These are phyloP conservation scores for Chalcosyrphus nemorum DNA, from an alignment of 2,888 invertebrate species.

Conservation along the genomic window DNA sequence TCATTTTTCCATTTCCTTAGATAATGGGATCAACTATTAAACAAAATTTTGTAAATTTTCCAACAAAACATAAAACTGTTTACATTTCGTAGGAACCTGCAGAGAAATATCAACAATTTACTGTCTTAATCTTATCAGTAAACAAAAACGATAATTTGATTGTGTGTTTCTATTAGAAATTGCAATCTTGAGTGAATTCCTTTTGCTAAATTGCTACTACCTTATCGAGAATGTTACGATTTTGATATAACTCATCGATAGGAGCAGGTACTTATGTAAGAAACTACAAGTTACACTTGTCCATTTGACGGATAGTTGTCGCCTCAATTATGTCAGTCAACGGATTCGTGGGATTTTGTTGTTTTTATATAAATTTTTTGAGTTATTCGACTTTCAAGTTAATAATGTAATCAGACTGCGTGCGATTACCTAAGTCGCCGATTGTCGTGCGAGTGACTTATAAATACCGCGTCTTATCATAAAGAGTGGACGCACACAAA, in stretches of 20 bases:
- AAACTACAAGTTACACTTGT: neutral
- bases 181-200: slow-evolving; percentile 13
- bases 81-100: neutral
- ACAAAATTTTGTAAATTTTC: too few relatives aligned
- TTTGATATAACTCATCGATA: neutral
- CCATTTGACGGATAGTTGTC: neutral
- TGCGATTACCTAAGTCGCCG: slow-evolving; percentile 2
- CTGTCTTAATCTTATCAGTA: slow-evolving; percentile 6
- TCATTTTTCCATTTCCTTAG: too few relatives aligned
- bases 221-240: neutral
- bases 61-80: too few relatives aligned
- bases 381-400: neutral
- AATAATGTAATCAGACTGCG: neutral
- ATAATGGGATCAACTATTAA: too few relatives aligned
- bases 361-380: neutral
- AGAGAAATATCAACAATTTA: neutral
- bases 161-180: neutral
- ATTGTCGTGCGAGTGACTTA: neutral
- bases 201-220: neutral
- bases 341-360: neutral
- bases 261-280: neutral
- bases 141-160: neutral
- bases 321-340: neutral
- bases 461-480: neutral
- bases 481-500: neutral